Percentiles rank a stretch among this genome's conserved stretches.
Evolutionary conservation across 2,888 invertebrate species (phyloP).

Genomic region (Entomobrya proxima): DNA sequence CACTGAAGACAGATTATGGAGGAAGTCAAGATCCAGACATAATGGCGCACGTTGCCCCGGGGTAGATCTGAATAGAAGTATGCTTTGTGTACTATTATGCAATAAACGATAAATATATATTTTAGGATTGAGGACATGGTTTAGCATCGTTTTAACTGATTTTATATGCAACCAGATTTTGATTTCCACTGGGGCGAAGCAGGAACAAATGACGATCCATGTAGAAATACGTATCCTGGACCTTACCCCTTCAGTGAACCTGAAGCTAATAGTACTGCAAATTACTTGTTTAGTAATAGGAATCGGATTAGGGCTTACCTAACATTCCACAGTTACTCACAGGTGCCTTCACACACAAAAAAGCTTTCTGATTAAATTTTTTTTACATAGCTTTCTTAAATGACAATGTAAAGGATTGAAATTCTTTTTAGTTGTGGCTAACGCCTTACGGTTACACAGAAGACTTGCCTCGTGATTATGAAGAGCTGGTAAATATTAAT

Average conservation of each 20-base stretch:
- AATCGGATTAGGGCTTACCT: slow-evolving; percentile 79
- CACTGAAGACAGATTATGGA: slow-evolving; percentile 84
- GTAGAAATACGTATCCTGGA: slow-evolving; percentile 80
- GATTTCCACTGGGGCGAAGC: slow-evolving; percentile 81
- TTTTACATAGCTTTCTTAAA: not conserved
- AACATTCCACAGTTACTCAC: slow-evolving; percentile 83
- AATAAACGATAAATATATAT: no score
- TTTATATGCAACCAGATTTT: slow-evolving; percentile 53
- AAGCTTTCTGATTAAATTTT: not conserved
- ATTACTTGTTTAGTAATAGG: slow-evolving; percentile 79
- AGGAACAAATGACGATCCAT: slow-evolving; percentile 78
- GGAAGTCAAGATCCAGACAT: slow-evolving; percentile 83
- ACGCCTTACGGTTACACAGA: slow-evolving; percentile 81
- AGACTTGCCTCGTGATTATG: slow-evolving; percentile 79
- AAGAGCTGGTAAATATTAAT: slow-evolving; percentile 78
- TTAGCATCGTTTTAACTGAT: not conserved
- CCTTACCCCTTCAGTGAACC: slow-evolving; percentile 76
- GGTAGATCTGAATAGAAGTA: slow-evolving; percentile 87
- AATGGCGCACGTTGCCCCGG: slow-evolving; percentile 81
- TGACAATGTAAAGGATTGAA: not conserved
- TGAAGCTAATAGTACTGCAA: slow-evolving; percentile 84
- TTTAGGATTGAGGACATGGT: no score
- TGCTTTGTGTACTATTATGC: not conserved
- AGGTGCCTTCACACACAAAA: slow-evolving; percentile 78
- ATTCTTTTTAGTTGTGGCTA: slow-evolving; percentile 78